Evolutionary conservation across 1,140 invertebrate genomes (phyloP).

Genomic region (Drosophila ercepeae): DNA sequence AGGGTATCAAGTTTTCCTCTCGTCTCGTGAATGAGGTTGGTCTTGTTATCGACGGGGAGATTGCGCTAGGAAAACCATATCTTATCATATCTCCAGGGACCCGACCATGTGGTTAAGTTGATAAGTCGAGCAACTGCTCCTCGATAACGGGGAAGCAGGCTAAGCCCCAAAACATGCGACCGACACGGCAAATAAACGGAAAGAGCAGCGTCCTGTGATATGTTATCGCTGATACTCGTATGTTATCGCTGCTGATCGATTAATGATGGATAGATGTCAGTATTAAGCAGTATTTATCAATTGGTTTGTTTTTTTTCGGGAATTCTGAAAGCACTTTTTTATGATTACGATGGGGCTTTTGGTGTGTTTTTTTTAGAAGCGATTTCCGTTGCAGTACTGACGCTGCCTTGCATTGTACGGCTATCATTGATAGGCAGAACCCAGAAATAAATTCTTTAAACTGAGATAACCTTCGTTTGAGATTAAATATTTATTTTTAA

Average conservation of each 20-base stretch:
- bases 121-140: slow-evolving; percentile 52
- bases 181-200: slow-evolving; percentile 18
- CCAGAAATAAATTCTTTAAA: not conserved
- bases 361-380: not conserved
- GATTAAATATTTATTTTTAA: not conserved
- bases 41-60: slow-evolving; percentile 27
- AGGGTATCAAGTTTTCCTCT: slow-evolving; percentile 17
- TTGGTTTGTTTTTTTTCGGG: not conserved
- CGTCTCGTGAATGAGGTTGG: not conserved
- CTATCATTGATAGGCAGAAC: too few species aligned
- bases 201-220: slow-evolving; percentile 29
- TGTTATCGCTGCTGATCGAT: slow-evolving; percentile 22
- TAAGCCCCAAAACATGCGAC: slow-evolving; percentile 42
- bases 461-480: not conserved
- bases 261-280: slow-evolving; percentile 37
- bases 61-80: slow-evolving; percentile 36
- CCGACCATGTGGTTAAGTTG: slow-evolving; percentile 34
- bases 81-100: slow-evolving; percentile 45
- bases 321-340: not conserved
- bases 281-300: slow-evolving; percentile 11
- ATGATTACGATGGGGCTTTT: not conserved
- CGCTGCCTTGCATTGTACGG: too few species aligned
- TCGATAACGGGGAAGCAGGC: slow-evolving; percentile 38
- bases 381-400: too few species aligned
- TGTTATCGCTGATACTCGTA: slow-evolving; percentile 3